Percentiles rank a stretch among this genome's conserved stretches.
phyloP scores from a whole-genome alignment of 2,113 vertebrate genomes.

The Lophotis ruficrista region DNA sequence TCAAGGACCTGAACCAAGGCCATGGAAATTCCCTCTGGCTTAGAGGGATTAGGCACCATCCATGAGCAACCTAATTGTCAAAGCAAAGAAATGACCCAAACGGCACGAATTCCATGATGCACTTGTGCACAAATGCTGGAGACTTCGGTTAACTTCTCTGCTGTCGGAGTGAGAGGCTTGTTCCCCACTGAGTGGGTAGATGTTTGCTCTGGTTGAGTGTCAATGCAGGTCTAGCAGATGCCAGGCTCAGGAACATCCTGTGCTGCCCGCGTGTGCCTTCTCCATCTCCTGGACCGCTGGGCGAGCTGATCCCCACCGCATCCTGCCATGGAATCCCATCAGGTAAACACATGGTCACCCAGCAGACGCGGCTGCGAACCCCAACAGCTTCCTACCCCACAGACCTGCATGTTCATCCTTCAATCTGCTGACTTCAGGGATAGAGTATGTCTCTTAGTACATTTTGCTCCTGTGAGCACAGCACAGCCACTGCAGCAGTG shows the following conservation, averaged over 20 bases:
- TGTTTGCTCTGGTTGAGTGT: background rate
- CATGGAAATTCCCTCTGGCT: background rate
- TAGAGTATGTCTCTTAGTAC: background rate
- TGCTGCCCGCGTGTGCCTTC: background rate
- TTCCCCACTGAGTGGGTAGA: background rate
- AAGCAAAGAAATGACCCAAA: background rate
- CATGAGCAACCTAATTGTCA: background rate
- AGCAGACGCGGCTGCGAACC: background rate
- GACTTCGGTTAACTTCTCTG: background rate
- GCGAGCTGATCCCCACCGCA: fast-evolving
- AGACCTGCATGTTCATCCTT: background rate
- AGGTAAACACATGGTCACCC: background rate
- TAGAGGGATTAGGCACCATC: background rate
- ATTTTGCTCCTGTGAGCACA: background rate
- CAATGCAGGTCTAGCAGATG: background rate
- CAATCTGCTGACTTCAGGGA: background rate
- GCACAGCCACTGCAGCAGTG: background rate
- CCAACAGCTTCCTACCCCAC: background rate
- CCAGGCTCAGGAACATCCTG: background rate
- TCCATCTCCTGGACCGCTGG: no score
- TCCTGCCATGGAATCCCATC: background rate
- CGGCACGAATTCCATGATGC: background rate
- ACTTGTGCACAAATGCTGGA: background rate
- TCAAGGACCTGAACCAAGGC: background rate
- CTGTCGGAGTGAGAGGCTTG: background rate